phyloP scores from a whole-genome alignment of 2,888 invertebrate genomes.

The Lasioglossum pauxillum region DNA sequence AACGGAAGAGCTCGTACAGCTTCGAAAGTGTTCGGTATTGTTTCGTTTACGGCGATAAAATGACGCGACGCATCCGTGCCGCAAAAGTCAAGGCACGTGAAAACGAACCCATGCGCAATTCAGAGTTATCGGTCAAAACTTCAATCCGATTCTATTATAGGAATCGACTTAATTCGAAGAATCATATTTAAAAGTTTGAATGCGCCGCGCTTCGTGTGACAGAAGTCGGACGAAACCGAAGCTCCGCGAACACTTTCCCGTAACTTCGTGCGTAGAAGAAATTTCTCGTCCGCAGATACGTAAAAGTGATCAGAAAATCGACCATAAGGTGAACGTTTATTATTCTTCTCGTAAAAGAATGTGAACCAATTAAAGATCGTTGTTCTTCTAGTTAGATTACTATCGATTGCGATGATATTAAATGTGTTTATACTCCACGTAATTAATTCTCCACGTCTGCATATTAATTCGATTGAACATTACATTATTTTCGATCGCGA shows the following conservation, averaged over 20 bases:
- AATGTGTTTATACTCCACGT: background rate
- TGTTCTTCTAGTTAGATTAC: background rate
- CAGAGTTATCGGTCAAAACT: constrained; percentile 12
- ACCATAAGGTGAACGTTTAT: constrained; percentile 15
- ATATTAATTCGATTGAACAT: constrained; percentile 12
- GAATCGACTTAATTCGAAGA: constrained; percentile 24
- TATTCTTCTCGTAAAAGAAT: background rate
- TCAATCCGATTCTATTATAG: background rate
- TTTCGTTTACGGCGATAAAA: constrained; percentile 54
- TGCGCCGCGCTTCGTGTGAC: constrained; percentile 43
- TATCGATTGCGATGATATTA: background rate
- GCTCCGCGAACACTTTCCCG: constrained; percentile 38
- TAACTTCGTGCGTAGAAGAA: constrained; percentile 27
- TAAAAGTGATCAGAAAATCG: constrained; percentile 10
- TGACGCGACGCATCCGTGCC: constrained; percentile 48
- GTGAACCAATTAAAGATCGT: background rate
- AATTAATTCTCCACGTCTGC: constrained; percentile 17
- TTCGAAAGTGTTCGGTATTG: constrained; percentile 50
- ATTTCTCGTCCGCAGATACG: background rate
- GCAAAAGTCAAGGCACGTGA: background rate
- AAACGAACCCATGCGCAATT: constrained; percentile 27
- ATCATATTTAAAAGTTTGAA: constrained; percentile 37
- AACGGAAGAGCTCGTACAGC: constrained; percentile 37
- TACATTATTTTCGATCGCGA: background rate
- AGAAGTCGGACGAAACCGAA: constrained; percentile 36